These are phyloP conservation scores for Pseudanteris insignis DNA, from an alignment of 2,888 invertebrate species.

Conservation along the genomic window DNA sequence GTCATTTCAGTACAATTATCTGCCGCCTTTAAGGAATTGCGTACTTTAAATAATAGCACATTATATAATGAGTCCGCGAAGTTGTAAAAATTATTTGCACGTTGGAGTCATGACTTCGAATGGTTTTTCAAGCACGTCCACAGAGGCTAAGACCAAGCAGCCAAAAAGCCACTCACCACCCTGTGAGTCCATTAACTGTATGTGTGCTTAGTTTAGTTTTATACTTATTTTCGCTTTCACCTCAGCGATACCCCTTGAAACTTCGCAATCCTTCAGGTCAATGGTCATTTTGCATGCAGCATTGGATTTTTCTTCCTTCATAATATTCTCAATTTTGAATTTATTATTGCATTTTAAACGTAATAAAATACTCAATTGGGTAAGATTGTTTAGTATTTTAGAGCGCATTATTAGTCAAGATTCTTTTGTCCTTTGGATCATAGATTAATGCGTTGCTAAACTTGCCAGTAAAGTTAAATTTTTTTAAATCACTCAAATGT, in stretches of 20 bases:
- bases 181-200: constrained; percentile 66
- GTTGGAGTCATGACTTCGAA: constrained; percentile 62
- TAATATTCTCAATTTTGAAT: too few relatives aligned
- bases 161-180: constrained; percentile 62
- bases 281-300: constrained; percentile 25
- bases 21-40: constrained; percentile 27
- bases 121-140: constrained; percentile 54
- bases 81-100: constrained; percentile 68
- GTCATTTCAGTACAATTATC: constrained; percentile 45
- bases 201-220: constrained; percentile 62
- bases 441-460: too few relatives aligned
- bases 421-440: too few relatives aligned
- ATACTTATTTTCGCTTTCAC: constrained; percentile 3
- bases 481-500: too few relatives aligned
- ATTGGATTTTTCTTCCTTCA: constrained; percentile 2
- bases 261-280: constrained; percentile 26
- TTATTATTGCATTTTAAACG: too few relatives aligned
- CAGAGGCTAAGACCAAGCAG: constrained; percentile 51
- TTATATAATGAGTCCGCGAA: constrained; percentile 68
- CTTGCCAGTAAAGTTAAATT: too few relatives aligned
- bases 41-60: constrained; percentile 38
- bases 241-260: constrained; percentile 5
- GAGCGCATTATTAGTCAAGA: too few relatives aligned
- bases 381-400: too few relatives aligned
- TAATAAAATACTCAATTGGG: too few relatives aligned